Evolutionary conservation across 2,888 invertebrate species (phyloP), one percentile per base, ranked within the genome.

Genomic region (Diachrysia chrysitis): DNA sequence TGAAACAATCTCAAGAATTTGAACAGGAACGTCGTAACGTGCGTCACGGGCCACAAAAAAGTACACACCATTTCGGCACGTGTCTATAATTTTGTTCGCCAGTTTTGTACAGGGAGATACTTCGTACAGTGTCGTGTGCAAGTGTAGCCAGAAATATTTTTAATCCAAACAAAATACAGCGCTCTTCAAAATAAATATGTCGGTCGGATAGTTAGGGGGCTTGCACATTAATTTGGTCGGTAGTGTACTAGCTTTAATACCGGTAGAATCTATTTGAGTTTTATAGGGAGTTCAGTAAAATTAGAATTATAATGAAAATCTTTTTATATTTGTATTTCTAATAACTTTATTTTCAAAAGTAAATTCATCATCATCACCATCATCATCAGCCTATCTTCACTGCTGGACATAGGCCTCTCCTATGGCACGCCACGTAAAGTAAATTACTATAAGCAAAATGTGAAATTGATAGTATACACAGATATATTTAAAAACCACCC

Each of bases 71-170:
- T 67, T 17, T 25, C 58, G 67, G 67, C 70, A 62, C 68, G 79
- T 78, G 81, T 82, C 71, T 76, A 78, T 74, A 79, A 71, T 73
- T 69, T 69, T 72, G 81, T 71, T 69, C 62, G 76, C 73, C 70
- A 73, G 72, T 69, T 73, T 66, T 62, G 68, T 75, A 78, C 83
- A 80, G 77, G 82, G 81, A 82, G 87, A 83, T 86, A 88, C 85
- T 85, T 84, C 74, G 80, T 77, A 76, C 86, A 84, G 95, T 93
- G 95, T 95, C 95, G 95, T 94, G 94, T 92, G 95, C 95, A 95
- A 94, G 93, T 93, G 93, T 87, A 87, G 90, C 93, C 93, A 90
- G 89, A 94, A 95, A 95, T 95, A 95, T 95, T 90, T 94, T 93
- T 92, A 94, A 95, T 93, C 91, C 83, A 95, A 95, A 94, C 95